Base-by-base conservation (phyloP, 1,140 invertebrate genomes). In the Archivesica marissinica region DNA sequence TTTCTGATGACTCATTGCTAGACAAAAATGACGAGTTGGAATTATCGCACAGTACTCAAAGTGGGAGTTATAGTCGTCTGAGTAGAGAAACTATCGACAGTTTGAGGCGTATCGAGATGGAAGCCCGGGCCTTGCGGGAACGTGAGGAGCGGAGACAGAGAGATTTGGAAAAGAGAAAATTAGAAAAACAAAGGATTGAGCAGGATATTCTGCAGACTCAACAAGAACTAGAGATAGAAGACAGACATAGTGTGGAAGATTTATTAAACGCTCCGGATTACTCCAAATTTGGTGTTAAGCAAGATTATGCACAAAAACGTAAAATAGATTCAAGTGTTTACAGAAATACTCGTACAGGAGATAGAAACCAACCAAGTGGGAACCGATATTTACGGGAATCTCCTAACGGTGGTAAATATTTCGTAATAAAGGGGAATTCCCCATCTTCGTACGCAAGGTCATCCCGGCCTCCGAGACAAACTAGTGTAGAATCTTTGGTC, bases 171-270 rank as follows among this genome's bases (percentile, higher is more conserved):
- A 89, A 94, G 59, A 87, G 95, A n/a, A 94, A 95, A 77, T 92
- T 95, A 35, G 95, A 96, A 78, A 94, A 94, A 89, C 91, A 95
- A 35, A 93, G 94, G 87, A 95, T 96, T 15, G 96, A 96, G 78
- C 94, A 94, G 87, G 95, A 96, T 84, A 95, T 95, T 94, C 95
- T 95, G 84, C 93, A 93, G 88, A 96, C 95, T 0, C 96, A 96
- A 91, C 94, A 95, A 25, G 96, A 96, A 87, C 92, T 96, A 92
- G 96, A 96, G 82, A 94, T 94, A 70, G 96, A 96, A 38, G 96
- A 96, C 88, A 85, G 86, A 11, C 88, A 91, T 44, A 91, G 90
- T 86, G 81, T 92, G 33, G 92, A 93, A 41, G 91, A 93, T 82
- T 87, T 93, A 54, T 66, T 93, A 23, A 90, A 90, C 56, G 82